Base-by-base conservation (phyloP, 1,140 invertebrate genomes). In the Aricia agestis region DNA sequence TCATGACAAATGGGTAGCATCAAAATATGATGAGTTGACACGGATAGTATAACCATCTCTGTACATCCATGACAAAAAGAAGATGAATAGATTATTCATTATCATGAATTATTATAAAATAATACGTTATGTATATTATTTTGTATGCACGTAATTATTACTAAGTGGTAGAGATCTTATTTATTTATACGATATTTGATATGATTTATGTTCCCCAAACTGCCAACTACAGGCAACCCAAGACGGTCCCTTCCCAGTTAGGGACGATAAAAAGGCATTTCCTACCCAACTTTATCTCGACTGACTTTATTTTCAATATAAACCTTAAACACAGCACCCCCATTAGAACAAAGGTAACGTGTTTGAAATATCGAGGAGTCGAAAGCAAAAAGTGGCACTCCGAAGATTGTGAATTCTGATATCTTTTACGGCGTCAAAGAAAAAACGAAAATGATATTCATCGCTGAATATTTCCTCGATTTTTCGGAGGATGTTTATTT, bases 401-500 rank as follows among this genome's bases (percentile, higher is more conserved):
- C 11, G 45, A 52, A 11, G 10, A 52, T 52, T 52, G 45, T 52
- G 45, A 52, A 52, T 52, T 52, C 6, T 52, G 45, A 52, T 52
- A 52, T 9, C 45, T 52, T 52, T 52, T 52, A 15, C 13, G 45
- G 45, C 11, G 45, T 13, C 10, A 52, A 52, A 52, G 45, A 52
- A 52, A 52, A 52, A 52, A 52, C 45, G 45, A 52, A 52, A 13
- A 52, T 63, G 18, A 19, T 63, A 63, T 63, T 63, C 59, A 63
- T 63, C 59, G 45, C 9, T 52, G 45, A 52, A 52, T 52, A 52
- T 52, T 52, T 52, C 59, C 18, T 18, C 59, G 59, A 63, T n/a
- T 19, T 63, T 63, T 25, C 19, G 59, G 18, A 17, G 18, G 59
- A 63, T 63, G 59, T 63, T 63, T 63, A 63, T 63, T 63, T 25